These are phyloP conservation scores for Phenacoccus solenopsis DNA, from an alignment of 1,140 invertebrate genomes.

Conservation along the genomic window DNA sequence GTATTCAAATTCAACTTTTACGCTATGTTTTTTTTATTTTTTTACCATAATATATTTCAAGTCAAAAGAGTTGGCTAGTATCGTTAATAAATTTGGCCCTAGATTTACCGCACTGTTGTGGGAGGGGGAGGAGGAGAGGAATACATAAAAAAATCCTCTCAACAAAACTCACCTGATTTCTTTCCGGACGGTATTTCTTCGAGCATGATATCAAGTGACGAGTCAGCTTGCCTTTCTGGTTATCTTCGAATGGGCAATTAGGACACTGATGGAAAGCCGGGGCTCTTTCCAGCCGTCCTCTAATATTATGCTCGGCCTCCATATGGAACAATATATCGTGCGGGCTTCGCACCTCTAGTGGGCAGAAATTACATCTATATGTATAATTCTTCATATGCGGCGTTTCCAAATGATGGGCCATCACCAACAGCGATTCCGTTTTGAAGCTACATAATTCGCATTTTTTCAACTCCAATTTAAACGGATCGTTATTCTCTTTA, in stretches of 20 bases:
- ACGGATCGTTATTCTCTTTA: slow-evolving; percentile 78
- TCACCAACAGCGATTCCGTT: slow-evolving; percentile 72
- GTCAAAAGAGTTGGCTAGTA: no score
- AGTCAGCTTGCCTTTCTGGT: slow-evolving; percentile 82
- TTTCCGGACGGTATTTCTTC: slow-evolving; percentile 78
- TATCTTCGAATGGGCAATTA: slow-evolving; percentile 88
- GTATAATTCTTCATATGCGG: slow-evolving; percentile 80
- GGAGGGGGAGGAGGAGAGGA: no score
- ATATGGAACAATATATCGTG: slow-evolving; percentile 85
- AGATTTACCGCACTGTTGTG: no score
- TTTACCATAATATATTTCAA: no score
- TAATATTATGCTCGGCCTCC: slow-evolving; percentile 73
- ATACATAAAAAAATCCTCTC: no score
- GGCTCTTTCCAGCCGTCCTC: slow-evolving; percentile 67
- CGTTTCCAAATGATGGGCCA: slow-evolving; percentile 81
- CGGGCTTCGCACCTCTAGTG: slow-evolving; percentile 65
- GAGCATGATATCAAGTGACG: slow-evolving; percentile 77
- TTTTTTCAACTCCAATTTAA: slow-evolving; percentile 62
- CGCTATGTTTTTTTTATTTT: no score
- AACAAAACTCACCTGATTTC: slow-evolving; percentile 40
- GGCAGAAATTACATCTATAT: slow-evolving; percentile 73
- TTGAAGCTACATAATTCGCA: slow-evolving; percentile 87
- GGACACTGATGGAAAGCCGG: slow-evolving; percentile 82
- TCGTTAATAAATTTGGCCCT: no score
- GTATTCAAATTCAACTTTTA: no score